Base-by-base conservation (phyloP, 2,113 vertebrate genomes). In the Crotalus tigris region DNA sequence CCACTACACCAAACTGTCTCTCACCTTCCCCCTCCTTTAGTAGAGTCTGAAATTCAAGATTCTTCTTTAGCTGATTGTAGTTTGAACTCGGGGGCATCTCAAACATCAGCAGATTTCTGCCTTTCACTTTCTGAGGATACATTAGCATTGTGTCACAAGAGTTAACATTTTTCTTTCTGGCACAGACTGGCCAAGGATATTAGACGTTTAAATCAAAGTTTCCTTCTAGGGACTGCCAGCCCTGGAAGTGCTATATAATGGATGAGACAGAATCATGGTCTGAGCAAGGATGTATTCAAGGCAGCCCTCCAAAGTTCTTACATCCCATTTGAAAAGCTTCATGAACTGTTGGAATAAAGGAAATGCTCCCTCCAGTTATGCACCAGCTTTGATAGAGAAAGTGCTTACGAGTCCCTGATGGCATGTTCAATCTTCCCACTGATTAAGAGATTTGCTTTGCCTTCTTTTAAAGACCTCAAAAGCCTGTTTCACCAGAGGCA, bases 201-300 rank as follows among this genome's bases (percentile, higher is more conserved):
- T 95, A 96, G 98, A 97, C 97, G 97, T 97, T 95, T 97, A 96
- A 97, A 96, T 97, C 96, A 96, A 94, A 92, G 93, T 96, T 97
- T 97, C 97, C 96, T 97, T 97, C 96, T 97, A 97, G 97, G 97
- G 97, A 97, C 96, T 91, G 95, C 94, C 95, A 97, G 97, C 94
- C 54, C 97, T 97, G 96, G 97, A 97, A 97, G 97, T 96, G 96
- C 95, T 96, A 92, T 81, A 95, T 97, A 97, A 97, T 97, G 96
- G 95, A 96, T 94, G 95, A 97, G 96, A 98, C 97, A 96, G 97
- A 98, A 97, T 96, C 93, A 51, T 49, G 33, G 95, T 96, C 94
- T 61, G 93, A 96, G 97, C 95, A 93, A 97, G 96, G 97, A 98
- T 96, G 96, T 97, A 97, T 98, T 97, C 97, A 96, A 97, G 96